These are phyloP conservation scores for Andricus grossulariae DNA, from an alignment of 1,140 invertebrate genomes.

Conservation along the genomic window DNA sequence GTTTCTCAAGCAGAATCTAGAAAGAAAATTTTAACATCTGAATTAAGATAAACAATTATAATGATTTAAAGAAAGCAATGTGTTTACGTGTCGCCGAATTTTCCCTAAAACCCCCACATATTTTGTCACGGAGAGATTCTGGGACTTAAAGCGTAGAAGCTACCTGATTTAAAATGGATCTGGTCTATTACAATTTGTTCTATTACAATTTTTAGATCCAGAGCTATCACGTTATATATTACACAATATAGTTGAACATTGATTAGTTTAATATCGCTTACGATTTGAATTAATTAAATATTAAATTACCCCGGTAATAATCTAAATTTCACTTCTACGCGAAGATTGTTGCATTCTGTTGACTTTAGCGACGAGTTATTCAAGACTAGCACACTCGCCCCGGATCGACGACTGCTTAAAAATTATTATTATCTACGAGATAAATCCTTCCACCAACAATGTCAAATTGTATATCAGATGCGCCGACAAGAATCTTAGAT, in stretches of 20 bases:
- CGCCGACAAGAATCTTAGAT: background rate
- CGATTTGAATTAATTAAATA: conserved; percentile 16
- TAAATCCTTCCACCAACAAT: conserved; percentile 18
- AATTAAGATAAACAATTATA: no score
- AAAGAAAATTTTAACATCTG: no score
- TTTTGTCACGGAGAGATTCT: no score
- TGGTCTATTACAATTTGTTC: background rate
- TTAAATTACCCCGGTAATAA: background rate
- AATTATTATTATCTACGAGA: conserved; percentile 17
- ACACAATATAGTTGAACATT: conserved; percentile 26
- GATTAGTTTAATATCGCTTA: conserved; percentile 30
- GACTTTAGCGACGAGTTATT: conserved; percentile 54
- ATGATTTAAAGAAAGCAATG: no score
- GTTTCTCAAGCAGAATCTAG: no score
- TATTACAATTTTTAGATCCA: conserved; percentile 3
- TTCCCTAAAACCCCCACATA: no score
- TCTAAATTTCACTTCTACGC: conserved; percentile 37
- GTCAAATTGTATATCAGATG: background rate
- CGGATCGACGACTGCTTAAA: conserved; percentile 14
- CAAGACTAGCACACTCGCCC: conserved; percentile 68
- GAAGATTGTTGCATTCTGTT: conserved; percentile 69
- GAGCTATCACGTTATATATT: conserved; percentile 5
- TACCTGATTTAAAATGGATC: background rate
- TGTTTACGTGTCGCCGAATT: no score
- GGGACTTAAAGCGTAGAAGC: no score